A percentile compares a stretch with the other conserved stretches of the same genome.
phyloP scores from a whole-genome alignment of 2,797 vertebrate species.

The Sylvilagus floridanus region DNA sequence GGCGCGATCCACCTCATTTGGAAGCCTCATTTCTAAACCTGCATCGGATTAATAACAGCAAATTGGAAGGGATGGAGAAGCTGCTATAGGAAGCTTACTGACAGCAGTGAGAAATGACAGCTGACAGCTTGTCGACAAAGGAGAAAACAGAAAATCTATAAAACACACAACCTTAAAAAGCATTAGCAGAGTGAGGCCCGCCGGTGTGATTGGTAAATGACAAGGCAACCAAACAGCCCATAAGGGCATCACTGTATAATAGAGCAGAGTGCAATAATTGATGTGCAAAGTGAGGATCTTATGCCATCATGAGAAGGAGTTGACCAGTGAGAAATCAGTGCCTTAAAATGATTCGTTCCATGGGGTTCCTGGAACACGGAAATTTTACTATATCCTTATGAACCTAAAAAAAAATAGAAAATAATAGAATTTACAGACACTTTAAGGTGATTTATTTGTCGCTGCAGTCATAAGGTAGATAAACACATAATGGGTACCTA shows the following conservation, averaged over 20 bases:
- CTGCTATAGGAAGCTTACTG: constrained; percentile 56
- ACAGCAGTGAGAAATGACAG: constrained; percentile 75
- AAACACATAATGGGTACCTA: background rate
- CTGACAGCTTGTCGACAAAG: constrained; percentile 66
- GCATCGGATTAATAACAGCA: constrained; percentile 64
- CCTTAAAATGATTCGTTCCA: background rate
- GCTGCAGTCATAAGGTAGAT: constrained; percentile 27
- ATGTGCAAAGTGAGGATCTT: constrained; percentile 52
- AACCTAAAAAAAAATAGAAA: constrained; percentile 32
- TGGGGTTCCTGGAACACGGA: background rate
- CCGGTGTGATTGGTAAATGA: constrained; percentile 63
- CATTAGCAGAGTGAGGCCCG: constrained; percentile 30
- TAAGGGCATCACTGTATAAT: constrained; percentile 8
- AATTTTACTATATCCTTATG: background rate
- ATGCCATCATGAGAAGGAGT: background rate
- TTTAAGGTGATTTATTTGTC: constrained; percentile 56
- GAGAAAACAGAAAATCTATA: constrained; percentile 78
- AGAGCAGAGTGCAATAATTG: constrained; percentile 35
- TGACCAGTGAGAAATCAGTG: background rate
- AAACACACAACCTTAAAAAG: constrained; percentile 69
- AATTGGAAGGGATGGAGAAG: constrained; percentile 63
- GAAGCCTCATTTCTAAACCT: constrained; percentile 69
- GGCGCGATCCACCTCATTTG: background rate
- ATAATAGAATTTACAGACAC: background rate
- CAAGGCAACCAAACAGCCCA: constrained; percentile 46